A percentile compares a stretch with the other conserved stretches of the same genome.
Conservation (phyloP, 2,888 invertebrate genomes). For the Caenorhabditis sp. region DNA sequence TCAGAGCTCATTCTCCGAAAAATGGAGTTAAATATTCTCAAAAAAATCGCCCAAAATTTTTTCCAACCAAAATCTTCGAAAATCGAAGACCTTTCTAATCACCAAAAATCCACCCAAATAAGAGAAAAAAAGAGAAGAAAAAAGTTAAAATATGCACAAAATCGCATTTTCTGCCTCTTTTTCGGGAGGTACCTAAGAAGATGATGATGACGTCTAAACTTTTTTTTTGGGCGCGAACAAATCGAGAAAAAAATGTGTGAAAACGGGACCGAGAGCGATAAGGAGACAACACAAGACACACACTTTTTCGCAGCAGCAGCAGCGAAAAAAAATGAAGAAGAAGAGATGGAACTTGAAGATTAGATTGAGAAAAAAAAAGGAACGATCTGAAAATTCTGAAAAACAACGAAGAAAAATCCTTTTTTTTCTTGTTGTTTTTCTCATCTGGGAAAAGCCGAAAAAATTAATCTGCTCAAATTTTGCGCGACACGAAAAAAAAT, state of each 20-base stretch:
- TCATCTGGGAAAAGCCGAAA: background rate
- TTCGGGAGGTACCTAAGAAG: background rate
- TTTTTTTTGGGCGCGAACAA: background rate
- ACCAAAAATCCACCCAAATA: background rate
- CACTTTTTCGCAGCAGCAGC: too few relatives aligned
- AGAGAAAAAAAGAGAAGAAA: slow-evolving; percentile 4
- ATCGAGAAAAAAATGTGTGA: background rate
- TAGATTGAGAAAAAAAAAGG: background rate
- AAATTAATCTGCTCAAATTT: background rate
- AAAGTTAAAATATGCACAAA: slow-evolving; percentile 38
- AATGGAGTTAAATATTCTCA: background rate
- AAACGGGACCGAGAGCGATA: too few relatives aligned
- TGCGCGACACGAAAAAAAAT: too few relatives aligned
- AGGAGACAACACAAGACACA: too few relatives aligned
- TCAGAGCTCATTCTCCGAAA: too few relatives aligned
- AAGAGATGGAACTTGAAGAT: background rate
- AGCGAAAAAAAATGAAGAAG: too few relatives aligned
- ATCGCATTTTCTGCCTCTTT: slow-evolving; percentile 26
- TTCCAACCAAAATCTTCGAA: too few relatives aligned
- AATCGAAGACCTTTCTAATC: background rate
- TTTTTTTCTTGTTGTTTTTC: background rate
- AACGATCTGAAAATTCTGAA: background rate
- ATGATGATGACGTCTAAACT: background rate
- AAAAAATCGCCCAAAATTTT: background rate
- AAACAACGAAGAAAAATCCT: background rate